Percentiles rank a stretch among this genome's conserved stretches.
These are phyloP conservation scores for Nomada ferruginata DNA, from an alignment of 2,888 invertebrate genomes.

Conservation along the genomic window DNA sequence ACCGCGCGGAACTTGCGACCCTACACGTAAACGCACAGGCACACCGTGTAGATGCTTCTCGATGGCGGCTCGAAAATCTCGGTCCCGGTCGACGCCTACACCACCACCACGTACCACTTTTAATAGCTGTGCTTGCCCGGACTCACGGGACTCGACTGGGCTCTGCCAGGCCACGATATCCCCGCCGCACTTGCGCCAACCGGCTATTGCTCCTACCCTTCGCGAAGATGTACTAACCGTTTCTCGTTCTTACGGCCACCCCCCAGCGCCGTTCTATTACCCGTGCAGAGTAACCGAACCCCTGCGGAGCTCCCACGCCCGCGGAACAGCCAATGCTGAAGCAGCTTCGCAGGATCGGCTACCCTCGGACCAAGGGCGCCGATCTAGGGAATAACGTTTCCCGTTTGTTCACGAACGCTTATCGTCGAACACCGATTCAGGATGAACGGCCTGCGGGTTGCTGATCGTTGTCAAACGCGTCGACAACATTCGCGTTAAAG, in stretches of 20 bases:
- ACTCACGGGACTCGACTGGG: conserved; percentile 83
- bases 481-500: neutral
- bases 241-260: conserved; percentile 59
- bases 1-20: conserved; percentile 34
- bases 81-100: conserved; percentile 74
- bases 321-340: conserved; percentile 64
- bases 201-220: conserved; percentile 65
- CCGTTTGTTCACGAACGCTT: neutral
- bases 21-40: conserved; percentile 44
- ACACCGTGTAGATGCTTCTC: conserved; percentile 48
- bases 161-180: conserved; percentile 74
- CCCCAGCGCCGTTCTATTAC: conserved; percentile 67
- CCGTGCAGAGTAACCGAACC: conserved; percentile 58
- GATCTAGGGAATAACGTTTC: conserved; percentile 2
- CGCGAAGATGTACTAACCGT: conserved; percentile 70
- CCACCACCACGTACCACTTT: conserved; percentile 71
- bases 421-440: neutral
- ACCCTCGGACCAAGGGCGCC: conserved; percentile 30
- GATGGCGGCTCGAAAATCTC: conserved; percentile 63
- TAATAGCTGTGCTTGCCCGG: conserved; percentile 79
- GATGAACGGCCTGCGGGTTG: neutral
- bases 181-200: conserved; percentile 71
- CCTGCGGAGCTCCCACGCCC: conserved; percentile 73
- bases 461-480: neutral
- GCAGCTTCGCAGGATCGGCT: conserved; percentile 44